Evolutionary conservation across 2,888 invertebrate genomes (phyloP).

Genomic region (Drosophila antonietae): DNA sequence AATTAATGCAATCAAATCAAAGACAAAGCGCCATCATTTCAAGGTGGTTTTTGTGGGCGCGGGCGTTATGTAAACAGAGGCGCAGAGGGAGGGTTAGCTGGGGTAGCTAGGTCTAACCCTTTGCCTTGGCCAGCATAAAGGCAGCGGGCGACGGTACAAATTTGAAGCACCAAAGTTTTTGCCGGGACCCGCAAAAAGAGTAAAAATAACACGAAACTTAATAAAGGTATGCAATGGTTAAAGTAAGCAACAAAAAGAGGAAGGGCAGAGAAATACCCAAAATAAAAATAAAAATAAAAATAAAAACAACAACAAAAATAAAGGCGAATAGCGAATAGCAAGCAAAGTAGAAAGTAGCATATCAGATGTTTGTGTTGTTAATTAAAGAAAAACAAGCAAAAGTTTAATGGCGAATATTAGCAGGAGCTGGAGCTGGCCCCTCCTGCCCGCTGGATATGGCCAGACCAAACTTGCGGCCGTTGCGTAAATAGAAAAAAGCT

Average conservation of each 20-base stretch:
- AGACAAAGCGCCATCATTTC: slow-evolving; percentile 50
- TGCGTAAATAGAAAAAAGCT: slow-evolving; percentile 72
- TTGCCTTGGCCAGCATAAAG: slow-evolving; percentile 37
- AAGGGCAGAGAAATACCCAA: slow-evolving; percentile 2
- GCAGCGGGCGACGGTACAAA: slow-evolving; percentile 42
- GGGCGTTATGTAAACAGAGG: slow-evolving; percentile 16
- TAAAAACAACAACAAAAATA: slow-evolving; percentile 25
- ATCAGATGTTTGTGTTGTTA: slow-evolving; percentile 82
- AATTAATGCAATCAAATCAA: slow-evolving; percentile 65
- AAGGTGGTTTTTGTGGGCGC: slow-evolving; percentile 43
- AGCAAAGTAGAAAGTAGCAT: slow-evolving; percentile 60
- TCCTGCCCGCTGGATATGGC: slow-evolving; percentile 11
- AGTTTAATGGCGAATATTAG: slow-evolving; percentile 82
- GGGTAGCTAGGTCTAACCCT: slow-evolving; percentile 26
- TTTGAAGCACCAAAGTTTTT: slow-evolving; percentile 54
- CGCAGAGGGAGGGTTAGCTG: not conserved
- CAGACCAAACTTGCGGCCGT: slow-evolving; percentile 67
- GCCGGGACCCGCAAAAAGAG: slow-evolving; percentile 19
- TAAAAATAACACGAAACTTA: slow-evolving; percentile 48
- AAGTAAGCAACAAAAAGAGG: slow-evolving; percentile 65
- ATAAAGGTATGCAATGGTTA: slow-evolving; percentile 56
- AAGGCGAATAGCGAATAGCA: slow-evolving; percentile 29
- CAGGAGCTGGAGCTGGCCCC: slow-evolving; percentile 37
- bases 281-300: slow-evolving; percentile 23
- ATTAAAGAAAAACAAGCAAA: slow-evolving; percentile 83